A percentile compares a stretch with the other conserved stretches of the same genome.
Evolutionary conservation across 2,888 invertebrate species (phyloP).

Genomic region (Sisyra terminalis): DNA sequence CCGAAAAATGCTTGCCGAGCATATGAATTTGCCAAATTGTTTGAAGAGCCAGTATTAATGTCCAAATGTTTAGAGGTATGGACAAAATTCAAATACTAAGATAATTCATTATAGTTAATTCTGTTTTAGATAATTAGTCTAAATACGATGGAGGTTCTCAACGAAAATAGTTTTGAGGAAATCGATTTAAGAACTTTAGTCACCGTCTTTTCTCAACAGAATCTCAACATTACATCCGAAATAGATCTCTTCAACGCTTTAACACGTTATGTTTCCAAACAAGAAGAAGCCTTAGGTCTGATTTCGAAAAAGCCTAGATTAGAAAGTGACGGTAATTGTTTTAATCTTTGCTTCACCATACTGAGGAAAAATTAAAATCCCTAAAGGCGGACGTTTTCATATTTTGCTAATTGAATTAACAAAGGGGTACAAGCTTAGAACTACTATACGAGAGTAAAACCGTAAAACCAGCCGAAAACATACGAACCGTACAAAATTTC

Average conservation of each 20-base stretch:
- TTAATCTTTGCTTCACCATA: slow-evolving; percentile 20
- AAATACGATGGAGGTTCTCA: slow-evolving; percentile 58
- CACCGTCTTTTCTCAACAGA: slow-evolving; percentile 57
- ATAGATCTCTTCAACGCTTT: slow-evolving; percentile 60
- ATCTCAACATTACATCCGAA: slow-evolving; percentile 57
- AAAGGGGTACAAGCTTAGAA: too few relatives aligned
- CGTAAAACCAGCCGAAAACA: too few relatives aligned
- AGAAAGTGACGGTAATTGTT: slow-evolving; percentile 25
- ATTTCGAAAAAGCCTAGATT: slow-evolving; percentile 30
- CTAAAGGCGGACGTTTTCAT: neutral
- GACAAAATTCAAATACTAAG: slow-evolving; percentile 8
- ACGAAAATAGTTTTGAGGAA: slow-evolving; percentile 61
- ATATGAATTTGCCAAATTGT: slow-evolving; percentile 71
- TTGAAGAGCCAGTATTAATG: slow-evolving; percentile 67
- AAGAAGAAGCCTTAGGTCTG: slow-evolving; percentile 34
- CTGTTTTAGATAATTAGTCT: slow-evolving; percentile 50
- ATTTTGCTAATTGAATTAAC: too few relatives aligned
- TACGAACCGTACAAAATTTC: too few relatives aligned
- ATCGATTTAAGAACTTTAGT: slow-evolving; percentile 58
- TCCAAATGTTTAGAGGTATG: slow-evolving; percentile 65
- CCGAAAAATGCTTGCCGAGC: slow-evolving; percentile 71
- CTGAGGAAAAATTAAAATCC: too few relatives aligned
- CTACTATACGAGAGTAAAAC: too few relatives aligned
- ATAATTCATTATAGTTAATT: slow-evolving; percentile 8
- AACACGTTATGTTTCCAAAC: slow-evolving; percentile 43